Evolutionary conservation across 2,888 invertebrate species (phyloP).

Genomic region (Seira ritae): DNA sequence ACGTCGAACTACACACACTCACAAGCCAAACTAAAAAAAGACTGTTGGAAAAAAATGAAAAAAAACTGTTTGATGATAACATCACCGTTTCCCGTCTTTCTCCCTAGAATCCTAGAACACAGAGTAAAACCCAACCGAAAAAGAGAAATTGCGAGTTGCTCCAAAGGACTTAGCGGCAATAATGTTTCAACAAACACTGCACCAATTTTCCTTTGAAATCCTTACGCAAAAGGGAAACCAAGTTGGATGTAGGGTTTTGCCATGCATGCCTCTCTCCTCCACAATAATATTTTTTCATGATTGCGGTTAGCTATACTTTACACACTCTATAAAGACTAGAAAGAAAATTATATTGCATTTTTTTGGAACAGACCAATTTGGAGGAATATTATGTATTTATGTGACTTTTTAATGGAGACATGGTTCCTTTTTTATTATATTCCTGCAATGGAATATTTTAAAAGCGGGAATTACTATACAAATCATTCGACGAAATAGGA

Average conservation of each 20-base stretch:
- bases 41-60: no score
- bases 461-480: no score
- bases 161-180: not conserved
- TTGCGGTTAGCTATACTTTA: constrained; percentile 26
- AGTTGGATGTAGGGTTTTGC: not conserved
- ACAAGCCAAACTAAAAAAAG: no score
- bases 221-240: constrained; percentile 3
- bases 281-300: constrained; percentile 39
- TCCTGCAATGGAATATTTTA: no score
- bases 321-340: no score
- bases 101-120: not conserved
- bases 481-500: no score
- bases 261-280: constrained; percentile 26
- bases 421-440: no score
- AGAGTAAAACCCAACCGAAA: not conserved
- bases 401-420: not conserved
- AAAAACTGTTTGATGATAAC: constrained; percentile 11
- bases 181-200: constrained; percentile 10
- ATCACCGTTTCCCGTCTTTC: not conserved
- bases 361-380: not conserved
- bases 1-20: no score
- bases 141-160: constrained; percentile 8
- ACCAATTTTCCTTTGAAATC: constrained; percentile 24
- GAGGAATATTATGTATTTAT: not conserved
- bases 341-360: no score